Evolutionary conservation across 2,797 vertebrate species (phyloP).

Genomic region (Bradypodion pumilum): DNA sequence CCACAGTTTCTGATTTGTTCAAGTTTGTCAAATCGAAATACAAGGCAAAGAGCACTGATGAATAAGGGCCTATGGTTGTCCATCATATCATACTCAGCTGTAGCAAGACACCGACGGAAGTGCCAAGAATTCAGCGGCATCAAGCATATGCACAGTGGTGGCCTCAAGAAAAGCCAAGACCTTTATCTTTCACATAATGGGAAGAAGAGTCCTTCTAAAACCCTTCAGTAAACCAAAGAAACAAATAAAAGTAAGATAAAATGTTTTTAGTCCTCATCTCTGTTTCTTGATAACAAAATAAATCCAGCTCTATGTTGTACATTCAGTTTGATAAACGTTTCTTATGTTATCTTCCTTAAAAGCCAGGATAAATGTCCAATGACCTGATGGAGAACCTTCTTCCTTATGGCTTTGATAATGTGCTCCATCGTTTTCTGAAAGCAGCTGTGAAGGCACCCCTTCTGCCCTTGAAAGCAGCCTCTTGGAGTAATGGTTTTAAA

Average conservation of each 20-base stretch:
- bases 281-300: conserved; percentile 3
- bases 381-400: not conserved
- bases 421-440: not conserved
- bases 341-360: conserved; percentile 9
- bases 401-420: conserved; percentile 3
- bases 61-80: conserved; percentile 9
- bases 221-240: conserved; percentile 22
- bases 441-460: not conserved
- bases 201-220: conserved; percentile 8
- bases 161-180: conserved; percentile 7
- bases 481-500: not conserved
- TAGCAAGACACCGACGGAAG: not conserved
- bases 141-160: conserved; percentile 3
- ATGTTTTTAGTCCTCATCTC: conserved; percentile 2
- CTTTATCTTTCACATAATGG: conserved; percentile 13
- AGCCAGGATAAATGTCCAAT: not conserved
- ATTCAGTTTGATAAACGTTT: conserved; percentile 14
- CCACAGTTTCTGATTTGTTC: not conserved
- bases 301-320: not conserved
- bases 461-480: not conserved
- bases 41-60: not conserved
- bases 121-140: not conserved
- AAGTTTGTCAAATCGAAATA: not conserved
- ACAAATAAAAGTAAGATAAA: not conserved
- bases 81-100: not conserved